Conservation (phyloP, 2,888 invertebrate genomes). For the Polietes domitor region DNA sequence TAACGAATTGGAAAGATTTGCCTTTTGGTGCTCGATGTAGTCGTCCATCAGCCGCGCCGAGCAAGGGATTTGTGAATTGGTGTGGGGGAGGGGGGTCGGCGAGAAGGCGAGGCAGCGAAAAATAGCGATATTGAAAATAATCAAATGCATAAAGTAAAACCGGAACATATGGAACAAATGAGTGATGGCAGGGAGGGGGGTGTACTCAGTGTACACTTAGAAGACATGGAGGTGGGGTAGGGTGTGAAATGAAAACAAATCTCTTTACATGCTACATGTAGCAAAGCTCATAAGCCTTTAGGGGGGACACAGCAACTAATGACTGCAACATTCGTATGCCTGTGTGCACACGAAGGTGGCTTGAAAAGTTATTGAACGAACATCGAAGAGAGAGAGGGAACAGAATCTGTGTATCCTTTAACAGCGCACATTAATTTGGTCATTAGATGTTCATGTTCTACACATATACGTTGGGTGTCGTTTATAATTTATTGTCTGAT, state of each 20-base stretch:
- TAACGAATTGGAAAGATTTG: constrained; percentile 63
- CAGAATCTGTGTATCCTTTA: too few species aligned
- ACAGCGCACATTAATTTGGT: too few species aligned
- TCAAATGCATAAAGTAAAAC: constrained; percentile 48
- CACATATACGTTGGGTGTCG: too few species aligned
- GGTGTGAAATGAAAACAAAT: background rate
- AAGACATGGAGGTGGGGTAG: background rate
- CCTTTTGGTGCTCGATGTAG: constrained; percentile 30
- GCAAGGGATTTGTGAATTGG: background rate
- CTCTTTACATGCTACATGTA: background rate
- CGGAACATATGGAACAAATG: constrained; percentile 14
- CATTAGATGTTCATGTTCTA: too few species aligned
- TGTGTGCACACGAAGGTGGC: background rate
- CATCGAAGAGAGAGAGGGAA: too few species aligned
- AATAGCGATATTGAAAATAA: constrained; percentile 37
- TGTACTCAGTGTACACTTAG: background rate
- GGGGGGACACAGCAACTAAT: constrained; percentile 5
- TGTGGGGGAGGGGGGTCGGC: background rate
- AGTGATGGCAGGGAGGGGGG: background rate
- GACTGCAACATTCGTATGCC: background rate
- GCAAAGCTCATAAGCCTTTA: constrained; percentile 25
- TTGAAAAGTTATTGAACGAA: background rate
- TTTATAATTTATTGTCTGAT: too few species aligned
- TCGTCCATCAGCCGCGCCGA: background rate
- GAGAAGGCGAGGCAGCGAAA: background rate